Base-by-base conservation (phyloP, 1,140 invertebrate genomes). In the Drosophila mojavensis region DNA sequence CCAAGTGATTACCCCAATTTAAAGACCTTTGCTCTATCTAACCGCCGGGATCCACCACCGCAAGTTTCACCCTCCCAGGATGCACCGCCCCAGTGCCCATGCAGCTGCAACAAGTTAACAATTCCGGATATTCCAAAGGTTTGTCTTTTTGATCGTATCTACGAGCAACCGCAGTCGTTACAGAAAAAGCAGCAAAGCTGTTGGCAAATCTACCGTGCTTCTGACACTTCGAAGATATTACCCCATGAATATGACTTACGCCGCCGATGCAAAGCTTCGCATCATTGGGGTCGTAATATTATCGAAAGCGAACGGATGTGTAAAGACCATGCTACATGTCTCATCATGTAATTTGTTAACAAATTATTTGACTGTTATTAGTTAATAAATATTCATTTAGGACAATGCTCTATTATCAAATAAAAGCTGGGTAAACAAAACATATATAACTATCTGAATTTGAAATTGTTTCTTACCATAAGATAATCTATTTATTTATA, bases 211-310 rank as follows among this genome's bases (percentile, higher is more conserved):
- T 5, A 7, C 3, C 5, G n/a, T 7, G 9, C 33, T 7, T 36
- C 33, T 13, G 11, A 10, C 7, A 10, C 7, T 39, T 39, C 36
- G 0, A 0, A 33, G 33, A 33, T 1, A 7, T 0, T 9, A 33
- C 6, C 33, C 13, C n/a, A 24, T n/a, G 5, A 1, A 5, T 39
- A 11, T 17, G 10, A 15, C 5, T 20, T 11, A 24, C 13, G 2
- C 0, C 48, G 1, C 20, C 20, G 1, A 39, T 5, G 5, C 24
- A 9, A 36, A 30, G 9, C 54, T 0, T 28, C 2, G n/a, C 17
- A 39, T 0, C 69, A 72, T 24, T 72, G 69, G 69, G 63, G 69
- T 1, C 69, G 69, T n/a, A 47, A 72, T 11, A 72, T 72, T 24
- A 72, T 72, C 9, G 28, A 54, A 47, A 48, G 17, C 4, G 30